These are phyloP conservation scores for Achlya flavicornis DNA, from an alignment of 2,888 invertebrate genomes.

Conservation along the genomic window DNA sequence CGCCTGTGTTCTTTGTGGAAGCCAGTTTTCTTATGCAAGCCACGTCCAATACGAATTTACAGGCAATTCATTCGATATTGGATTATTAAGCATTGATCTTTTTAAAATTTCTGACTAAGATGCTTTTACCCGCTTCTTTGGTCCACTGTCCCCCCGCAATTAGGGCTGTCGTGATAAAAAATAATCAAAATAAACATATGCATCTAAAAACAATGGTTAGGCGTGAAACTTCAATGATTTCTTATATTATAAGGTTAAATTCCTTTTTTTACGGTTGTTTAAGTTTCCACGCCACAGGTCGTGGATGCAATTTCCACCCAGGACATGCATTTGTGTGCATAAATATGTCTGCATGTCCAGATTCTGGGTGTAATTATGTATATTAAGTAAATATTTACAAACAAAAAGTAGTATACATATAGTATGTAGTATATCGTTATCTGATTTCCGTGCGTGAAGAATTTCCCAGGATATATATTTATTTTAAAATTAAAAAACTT, in stretches of 20 bases:
- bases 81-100: constrained; percentile 82
- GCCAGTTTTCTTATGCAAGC: constrained; percentile 51
- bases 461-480: no score
- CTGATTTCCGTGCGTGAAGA: no score
- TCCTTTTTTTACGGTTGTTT: not conserved
- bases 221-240: no score
- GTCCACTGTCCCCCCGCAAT: constrained; percentile 51
- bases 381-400: no score
- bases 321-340: no score
- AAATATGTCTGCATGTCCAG: no score
- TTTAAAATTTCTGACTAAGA: constrained; percentile 60
- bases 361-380: no score
- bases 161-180: not conserved
- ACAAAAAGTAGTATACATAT: no score
- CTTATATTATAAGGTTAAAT: not conserved
- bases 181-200: not conserved
- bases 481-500: no score
- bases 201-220: not conserved
- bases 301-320: no score
- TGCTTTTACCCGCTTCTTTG: constrained; percentile 28
- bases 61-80: constrained; percentile 80
- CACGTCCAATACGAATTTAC: constrained; percentile 77
- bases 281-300: no score
- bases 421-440: no score
- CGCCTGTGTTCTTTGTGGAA: constrained; percentile 43